Evolutionary conservation across 1,140 invertebrate genomes (phyloP), one percentile per base, ranked within the genome.

Genomic region (Trissolcus basalis): DNA sequence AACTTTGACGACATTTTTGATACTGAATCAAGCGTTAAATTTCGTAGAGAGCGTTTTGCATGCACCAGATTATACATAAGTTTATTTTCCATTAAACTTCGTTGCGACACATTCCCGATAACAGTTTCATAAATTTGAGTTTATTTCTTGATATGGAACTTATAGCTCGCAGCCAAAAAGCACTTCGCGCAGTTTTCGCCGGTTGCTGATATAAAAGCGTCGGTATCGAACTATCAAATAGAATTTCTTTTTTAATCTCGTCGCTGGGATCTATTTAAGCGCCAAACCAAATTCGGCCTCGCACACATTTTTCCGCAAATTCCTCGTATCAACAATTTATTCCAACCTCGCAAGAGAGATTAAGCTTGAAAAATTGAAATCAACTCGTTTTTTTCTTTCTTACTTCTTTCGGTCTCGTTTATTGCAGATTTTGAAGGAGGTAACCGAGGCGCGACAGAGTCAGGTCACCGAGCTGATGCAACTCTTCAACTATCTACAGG

Each of bases 401-500:
- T n/a, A n/a, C n/a, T 19, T 19, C 19, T 53, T 14, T 36, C 8
- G 36, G 11, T 16, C 41, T 58, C 6, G 4, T 12, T 27, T 77
- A 6, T 27, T 78, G 7, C 56, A 78, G 70, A 43, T 78, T 47
- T 49, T 92, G 41, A 86, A 89, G 73, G 85, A 89, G 77, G 88
- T 88, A 12, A 86, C 87, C 1, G 67, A 72, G n/a, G 77, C 82
- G 51, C 80, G 92, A 14, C 88, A 91, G 78, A 82, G 85, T 11
- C 92, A 93, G 78, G 80, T 94, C 32, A 79, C 89, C 6, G 91
- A 92, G 59, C 85, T 94, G 19, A 90, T 91, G 76, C 82, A 83
- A 11, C 85, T 93, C 13, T 94, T 94, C 77, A 86, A 88, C 61
- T 86, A 92, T 85, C 83, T 94, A 51, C 90, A 93, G 56, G 85